These are phyloP conservation scores for Liodrosophila aerea DNA, from an alignment of 2,888 invertebrate species.

Conservation along the genomic window DNA sequence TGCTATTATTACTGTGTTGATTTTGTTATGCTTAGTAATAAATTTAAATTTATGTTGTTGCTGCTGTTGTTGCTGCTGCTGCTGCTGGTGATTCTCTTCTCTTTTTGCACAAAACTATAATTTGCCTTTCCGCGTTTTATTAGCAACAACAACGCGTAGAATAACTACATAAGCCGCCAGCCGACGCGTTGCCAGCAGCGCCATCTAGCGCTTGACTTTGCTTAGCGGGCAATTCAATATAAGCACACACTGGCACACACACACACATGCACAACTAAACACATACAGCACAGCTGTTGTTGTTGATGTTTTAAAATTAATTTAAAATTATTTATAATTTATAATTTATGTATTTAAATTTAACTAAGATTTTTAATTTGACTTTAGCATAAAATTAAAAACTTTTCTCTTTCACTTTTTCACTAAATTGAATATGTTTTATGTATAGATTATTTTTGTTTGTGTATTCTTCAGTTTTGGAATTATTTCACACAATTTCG, in stretches of 20 bases:
- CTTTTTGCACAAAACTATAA: slow-evolving; percentile 45
- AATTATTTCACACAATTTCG: slow-evolving; percentile 50
- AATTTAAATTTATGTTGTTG: slow-evolving; percentile 55
- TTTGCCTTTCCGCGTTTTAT: slow-evolving; percentile 55
- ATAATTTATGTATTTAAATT: slow-evolving; percentile 23
- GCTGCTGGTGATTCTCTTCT: slow-evolving; percentile 1
- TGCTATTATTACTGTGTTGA: slow-evolving; percentile 37
- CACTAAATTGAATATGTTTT: slow-evolving; percentile 21
- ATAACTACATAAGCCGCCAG: slow-evolving; percentile 36
- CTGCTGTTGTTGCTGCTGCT: slow-evolving; percentile 30
- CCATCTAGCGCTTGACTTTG: slow-evolving; percentile 67
- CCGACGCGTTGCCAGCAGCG: slow-evolving; percentile 48
- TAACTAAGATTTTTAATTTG: slow-evolving; percentile 61
- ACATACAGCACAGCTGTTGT: slow-evolving; percentile 42
- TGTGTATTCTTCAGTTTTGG: slow-evolving; percentile 23
- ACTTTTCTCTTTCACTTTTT: slow-evolving; percentile 32
- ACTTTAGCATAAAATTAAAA: slow-evolving; percentile 54
- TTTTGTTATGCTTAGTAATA: slow-evolving; percentile 57
- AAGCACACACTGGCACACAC: slow-evolving; percentile 23
- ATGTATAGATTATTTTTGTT: slow-evolving; percentile 24
- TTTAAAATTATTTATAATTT: slow-evolving; percentile 19
- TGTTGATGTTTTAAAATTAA: slow-evolving; percentile 25
- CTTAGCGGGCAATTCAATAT: slow-evolving; percentile 55
- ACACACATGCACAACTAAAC: slow-evolving; percentile 6
- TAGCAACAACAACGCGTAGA: slow-evolving; percentile 34